phyloP scores from a whole-genome alignment of 2,797 vertebrate genomes.

The Catharus ustulatus region DNA sequence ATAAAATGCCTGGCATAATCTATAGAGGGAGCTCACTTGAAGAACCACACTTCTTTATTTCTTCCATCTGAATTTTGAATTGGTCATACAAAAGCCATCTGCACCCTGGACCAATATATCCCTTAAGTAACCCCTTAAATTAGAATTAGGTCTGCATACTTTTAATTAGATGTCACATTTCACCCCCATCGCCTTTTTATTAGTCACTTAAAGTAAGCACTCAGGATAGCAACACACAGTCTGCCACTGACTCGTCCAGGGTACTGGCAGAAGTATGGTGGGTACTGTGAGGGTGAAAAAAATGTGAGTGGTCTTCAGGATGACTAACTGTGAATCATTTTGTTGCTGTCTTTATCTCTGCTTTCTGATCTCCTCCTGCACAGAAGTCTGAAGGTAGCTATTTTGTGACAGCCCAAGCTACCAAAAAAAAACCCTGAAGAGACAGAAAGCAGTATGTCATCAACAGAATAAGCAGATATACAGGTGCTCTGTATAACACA shows the following conservation, averaged over 20 bases:
- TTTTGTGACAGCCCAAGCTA: slow-evolving; percentile 17
- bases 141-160: neutral
- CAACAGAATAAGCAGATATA: slow-evolving; percentile 5
- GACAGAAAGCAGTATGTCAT: neutral
- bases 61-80: neutral
- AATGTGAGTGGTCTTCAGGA: slow-evolving; percentile 33
- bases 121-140: neutral
- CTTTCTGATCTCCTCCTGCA: slow-evolving; percentile 35
- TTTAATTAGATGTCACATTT: neutral
- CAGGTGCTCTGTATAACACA: slow-evolving; percentile 20
- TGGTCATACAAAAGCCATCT: neutral
- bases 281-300: neutral
- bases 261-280: slow-evolving; percentile 12
- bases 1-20: neutral
- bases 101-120: neutral
- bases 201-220: neutral
- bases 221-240: neutral
- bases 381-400: slow-evolving; percentile 28
- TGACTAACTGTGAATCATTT: slow-evolving; percentile 48
- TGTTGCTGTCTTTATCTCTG: slow-evolving; percentile 5
- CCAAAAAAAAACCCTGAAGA: neutral
- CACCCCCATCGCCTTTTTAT: neutral
- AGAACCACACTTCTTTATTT: neutral
- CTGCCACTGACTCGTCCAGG: neutral
- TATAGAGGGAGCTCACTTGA: neutral